Conservation (phyloP, 2,113 vertebrate genomes). For the Thermophis baileyi region DNA sequence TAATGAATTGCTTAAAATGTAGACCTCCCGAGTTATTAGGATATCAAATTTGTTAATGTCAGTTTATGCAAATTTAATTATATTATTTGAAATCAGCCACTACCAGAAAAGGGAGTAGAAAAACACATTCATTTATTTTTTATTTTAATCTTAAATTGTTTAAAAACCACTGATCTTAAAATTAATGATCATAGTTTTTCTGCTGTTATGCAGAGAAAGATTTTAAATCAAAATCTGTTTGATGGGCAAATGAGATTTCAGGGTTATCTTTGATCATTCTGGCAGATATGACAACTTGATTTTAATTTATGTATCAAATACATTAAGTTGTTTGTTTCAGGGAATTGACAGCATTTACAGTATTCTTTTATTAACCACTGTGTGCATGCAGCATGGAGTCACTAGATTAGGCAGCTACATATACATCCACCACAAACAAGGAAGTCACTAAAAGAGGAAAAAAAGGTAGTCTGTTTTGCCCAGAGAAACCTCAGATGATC, state of each 20-base stretch:
- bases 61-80: constrained; percentile 31
- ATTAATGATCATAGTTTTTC: constrained; percentile 43
- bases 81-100: constrained; percentile 42
- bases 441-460: background rate
- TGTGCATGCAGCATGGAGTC: background rate
- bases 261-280: constrained; percentile 20
- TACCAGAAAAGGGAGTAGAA: background rate
- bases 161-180: constrained; percentile 27
- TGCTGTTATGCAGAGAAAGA: constrained; percentile 28
- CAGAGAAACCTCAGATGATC: background rate
- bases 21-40: constrained; percentile 31
- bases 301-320: constrained; percentile 15
- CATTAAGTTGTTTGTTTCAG: constrained; percentile 11
- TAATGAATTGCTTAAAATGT: constrained; percentile 17
- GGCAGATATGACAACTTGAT: constrained; percentile 3
- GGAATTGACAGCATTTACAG: constrained; percentile 29
- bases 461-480: background rate
- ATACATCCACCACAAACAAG: background rate
- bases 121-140: constrained; percentile 38
- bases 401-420: background rate
- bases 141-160: background rate
- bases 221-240: constrained; percentile 35
- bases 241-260: constrained; percentile 33
- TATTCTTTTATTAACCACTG: constrained; percentile 31
- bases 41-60: constrained; percentile 28